Evolutionary conservation across 2,797 vertebrate genomes (phyloP).

Genomic region (Enteromius viviparus): DNA sequence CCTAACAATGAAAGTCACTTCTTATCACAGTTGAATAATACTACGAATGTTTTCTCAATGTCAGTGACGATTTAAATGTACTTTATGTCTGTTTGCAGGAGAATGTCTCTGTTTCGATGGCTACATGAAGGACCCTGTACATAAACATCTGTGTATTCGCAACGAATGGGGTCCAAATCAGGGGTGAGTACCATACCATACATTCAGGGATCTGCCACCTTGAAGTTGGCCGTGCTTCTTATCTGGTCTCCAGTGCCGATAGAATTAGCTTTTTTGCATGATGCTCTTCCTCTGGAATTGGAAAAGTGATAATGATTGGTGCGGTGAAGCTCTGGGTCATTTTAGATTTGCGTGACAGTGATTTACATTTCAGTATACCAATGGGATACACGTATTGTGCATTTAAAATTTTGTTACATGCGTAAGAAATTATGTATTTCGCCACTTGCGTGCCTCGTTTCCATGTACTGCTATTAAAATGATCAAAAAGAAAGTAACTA

Average conservation of each 20-base stretch:
- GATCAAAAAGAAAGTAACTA: background rate
- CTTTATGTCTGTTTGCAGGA: slow-evolving; percentile 73
- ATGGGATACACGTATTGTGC: background rate
- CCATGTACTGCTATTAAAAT: background rate
- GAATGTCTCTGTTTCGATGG: slow-evolving; percentile 96
- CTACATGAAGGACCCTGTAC: slow-evolving; percentile 97
- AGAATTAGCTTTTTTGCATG: slow-evolving; percentile 29
- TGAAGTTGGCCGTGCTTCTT: background rate
- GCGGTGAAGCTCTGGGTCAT: slow-evolving; percentile 18
- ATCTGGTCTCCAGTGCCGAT: slow-evolving; percentile 2
- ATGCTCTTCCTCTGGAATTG: slow-evolving; percentile 34
- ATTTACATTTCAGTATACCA: slow-evolving; percentile 21
- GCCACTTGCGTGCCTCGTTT: background rate
- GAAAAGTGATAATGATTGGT: slow-evolving; percentile 40
- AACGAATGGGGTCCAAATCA: slow-evolving; percentile 98
- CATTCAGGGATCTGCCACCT: background rate
- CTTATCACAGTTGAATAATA: background rate
- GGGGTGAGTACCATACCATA: slow-evolving; percentile 82
- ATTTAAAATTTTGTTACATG: background rate
- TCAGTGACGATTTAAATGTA: slow-evolving; percentile 12
- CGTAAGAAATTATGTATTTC: background rate
- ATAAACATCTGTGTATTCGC: slow-evolving; percentile 97
- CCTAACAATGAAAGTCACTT: slow-evolving; percentile 14
- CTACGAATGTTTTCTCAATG: background rate
- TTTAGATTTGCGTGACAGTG: slow-evolving; percentile 23